Conservation (phyloP, 2,113 vertebrate species). For the Callorhinus ursinus region DNA sequence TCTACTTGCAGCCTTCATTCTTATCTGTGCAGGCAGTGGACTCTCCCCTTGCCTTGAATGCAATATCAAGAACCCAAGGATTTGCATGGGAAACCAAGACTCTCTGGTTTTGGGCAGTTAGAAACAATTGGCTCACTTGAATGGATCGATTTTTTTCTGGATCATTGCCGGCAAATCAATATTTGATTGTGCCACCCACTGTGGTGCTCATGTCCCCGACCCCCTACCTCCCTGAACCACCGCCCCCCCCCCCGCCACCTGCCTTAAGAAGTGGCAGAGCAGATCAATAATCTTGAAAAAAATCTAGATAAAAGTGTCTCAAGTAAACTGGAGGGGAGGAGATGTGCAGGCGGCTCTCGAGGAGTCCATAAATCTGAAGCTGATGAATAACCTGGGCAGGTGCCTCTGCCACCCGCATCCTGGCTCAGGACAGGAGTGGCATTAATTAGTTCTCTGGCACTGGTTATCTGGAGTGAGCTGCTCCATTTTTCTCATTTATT, state of each 20-base stretch:
- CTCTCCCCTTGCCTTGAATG: not conserved
- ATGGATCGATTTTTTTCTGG: not conserved
- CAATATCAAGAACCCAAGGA: too few species aligned
- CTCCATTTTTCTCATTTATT: constrained; percentile 68
- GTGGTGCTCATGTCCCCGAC: not conserved
- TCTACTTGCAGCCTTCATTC: not conserved
- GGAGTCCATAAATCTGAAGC: constrained; percentile 34
- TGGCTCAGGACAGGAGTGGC: not conserved
- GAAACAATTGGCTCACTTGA: not conserved
- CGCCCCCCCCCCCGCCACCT: not conserved
- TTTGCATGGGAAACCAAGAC: not conserved
- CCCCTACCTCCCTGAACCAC: not conserved
- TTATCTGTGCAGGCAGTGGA: not conserved
- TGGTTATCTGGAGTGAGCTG: not conserved
- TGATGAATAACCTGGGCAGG: constrained; percentile 60
- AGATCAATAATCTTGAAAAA: constrained; percentile 51
- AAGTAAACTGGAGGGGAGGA: constrained; percentile 49
- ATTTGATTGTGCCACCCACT: not conserved
- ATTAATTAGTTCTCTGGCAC: constrained; percentile 33
- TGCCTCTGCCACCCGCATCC: not conserved
- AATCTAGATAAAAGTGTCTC: constrained; percentile 62
- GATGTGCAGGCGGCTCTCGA: not conserved
- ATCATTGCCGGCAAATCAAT: constrained; percentile 27
- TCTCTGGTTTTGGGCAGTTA: not conserved
- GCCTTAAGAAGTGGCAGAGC: not conserved